These are phyloP conservation scores for Watsonalla binaria DNA, from an alignment of 2,888 invertebrate species.

Conservation along the genomic window DNA sequence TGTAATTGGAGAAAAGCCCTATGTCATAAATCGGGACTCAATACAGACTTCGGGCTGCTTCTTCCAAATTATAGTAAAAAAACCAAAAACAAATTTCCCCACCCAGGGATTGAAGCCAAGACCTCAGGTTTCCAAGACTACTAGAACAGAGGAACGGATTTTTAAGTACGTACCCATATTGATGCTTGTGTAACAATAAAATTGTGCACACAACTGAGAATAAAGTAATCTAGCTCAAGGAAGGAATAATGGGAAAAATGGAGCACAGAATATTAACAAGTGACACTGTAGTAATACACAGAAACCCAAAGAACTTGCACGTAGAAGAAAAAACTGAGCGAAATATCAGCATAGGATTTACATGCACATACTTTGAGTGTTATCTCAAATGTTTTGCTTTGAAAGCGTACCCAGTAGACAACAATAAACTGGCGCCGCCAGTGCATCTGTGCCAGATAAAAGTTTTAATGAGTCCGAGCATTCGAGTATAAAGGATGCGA, in stretches of 20 bases:
- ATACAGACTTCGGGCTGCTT: no score
- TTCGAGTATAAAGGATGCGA: conserved; percentile 47
- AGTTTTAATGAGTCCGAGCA: conserved; percentile 57
- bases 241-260: background rate
- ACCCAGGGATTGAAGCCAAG: no score
- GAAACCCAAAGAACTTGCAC: conserved; percentile 4
- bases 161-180: no score
- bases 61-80: no score
- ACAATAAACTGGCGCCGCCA: conserved; percentile 46
- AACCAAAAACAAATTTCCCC: no score
- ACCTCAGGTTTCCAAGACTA: no score
- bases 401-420: conserved; percentile 44
- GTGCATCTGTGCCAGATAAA: conserved; percentile 56
- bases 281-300: background rate
- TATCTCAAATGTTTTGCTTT: conserved; percentile 44
- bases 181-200: no score
- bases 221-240: background rate
- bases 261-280: background rate
- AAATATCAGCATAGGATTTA: conserved; percentile 25
- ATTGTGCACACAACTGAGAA: no score
- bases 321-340: conserved; percentile 12
- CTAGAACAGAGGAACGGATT: no score
- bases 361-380: conserved; percentile 33
- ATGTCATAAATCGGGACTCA: no score
- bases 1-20: no score